Base-by-base conservation (phyloP, 1,140 invertebrate species). In the Ips nitidus region DNA sequence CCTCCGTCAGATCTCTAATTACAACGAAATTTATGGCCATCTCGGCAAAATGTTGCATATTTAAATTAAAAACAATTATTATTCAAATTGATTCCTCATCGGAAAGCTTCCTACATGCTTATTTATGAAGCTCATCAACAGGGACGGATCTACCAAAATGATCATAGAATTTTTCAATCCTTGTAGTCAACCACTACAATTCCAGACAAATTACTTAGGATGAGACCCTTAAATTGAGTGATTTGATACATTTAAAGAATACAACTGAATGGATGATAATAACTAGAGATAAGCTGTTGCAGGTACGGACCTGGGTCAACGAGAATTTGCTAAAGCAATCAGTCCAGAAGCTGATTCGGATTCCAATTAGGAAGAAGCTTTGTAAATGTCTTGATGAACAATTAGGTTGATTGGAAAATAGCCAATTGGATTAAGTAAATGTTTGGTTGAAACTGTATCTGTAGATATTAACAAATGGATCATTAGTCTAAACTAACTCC, bases 61-160 rank as follows among this genome's bases (percentile, higher is more conserved):
- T 72, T 69, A 72, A 72, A 74, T 74, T 72, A 66, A 74, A 70
- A 66, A 72, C 64, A 66, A 72, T 74, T 74, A 74, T 72, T 69
- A 74, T 72, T 74, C 50, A 74, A 74, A 72, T 74, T 72, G 64
- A 74, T 66, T 74, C 73, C 56, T 66, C 45, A 70, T 64, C 56
- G 60, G 66, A 55, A 43, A 61, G 66, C 66, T 69, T 69, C 66
- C 66, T 68, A 68, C 66, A 69, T 69, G 53, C 47, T 52, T 69
- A 69, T 69, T 69, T 69, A 69, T 69, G 50, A 61, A 53, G 40
- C 50, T 42, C 37, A 3, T 47, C 41, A 45, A 36, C 58, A 69
- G 66, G 66, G 8, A 7, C 52, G 66, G 60, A 58, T 45, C 22
- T 22, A 22, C 22, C 22, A 22, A 22, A 22, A 22, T 22, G 22